Conservation (phyloP, 2,888 invertebrate genomes). For the Lamellibrachia satsuma region DNA sequence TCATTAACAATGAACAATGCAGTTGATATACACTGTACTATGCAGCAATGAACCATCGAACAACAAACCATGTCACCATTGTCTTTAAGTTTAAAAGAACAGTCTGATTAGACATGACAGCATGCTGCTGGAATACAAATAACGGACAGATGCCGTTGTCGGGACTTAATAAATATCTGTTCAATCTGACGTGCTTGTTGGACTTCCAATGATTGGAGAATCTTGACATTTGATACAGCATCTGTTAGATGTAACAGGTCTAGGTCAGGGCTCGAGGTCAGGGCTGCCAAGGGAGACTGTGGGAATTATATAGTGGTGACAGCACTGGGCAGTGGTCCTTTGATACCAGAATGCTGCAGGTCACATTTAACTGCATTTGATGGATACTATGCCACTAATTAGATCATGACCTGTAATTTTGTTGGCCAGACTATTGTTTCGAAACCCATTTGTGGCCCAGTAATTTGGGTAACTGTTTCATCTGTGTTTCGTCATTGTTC, state of each 20-base stretch:
- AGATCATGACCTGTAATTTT: neutral
- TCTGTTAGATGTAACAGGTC: neutral
- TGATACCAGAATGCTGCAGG: neutral
- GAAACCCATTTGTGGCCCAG: neutral
- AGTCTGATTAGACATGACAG: neutral
- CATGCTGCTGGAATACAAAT: neutral
- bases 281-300: neutral
- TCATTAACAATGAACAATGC: neutral
- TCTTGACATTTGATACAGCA: neutral
- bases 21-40: neutral
- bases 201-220: constrained; percentile 4
- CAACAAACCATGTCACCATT: neutral
- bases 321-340: neutral
- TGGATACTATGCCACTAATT: neutral
- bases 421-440: neutral
- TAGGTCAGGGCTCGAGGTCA: neutral
- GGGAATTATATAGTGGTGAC: neutral
- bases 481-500: neutral
- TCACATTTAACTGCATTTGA: neutral
- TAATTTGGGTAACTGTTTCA: neutral
- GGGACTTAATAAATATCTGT: neutral
- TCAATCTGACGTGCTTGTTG: neutral
- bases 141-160: neutral
- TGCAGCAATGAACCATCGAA: neutral
- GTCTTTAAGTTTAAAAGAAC: neutral